Percentiles rank a stretch among this genome's conserved stretches.
These are phyloP conservation scores for Nasonia oneida DNA, from an alignment of 2,888 invertebrate genomes.

Conservation along the genomic window DNA sequence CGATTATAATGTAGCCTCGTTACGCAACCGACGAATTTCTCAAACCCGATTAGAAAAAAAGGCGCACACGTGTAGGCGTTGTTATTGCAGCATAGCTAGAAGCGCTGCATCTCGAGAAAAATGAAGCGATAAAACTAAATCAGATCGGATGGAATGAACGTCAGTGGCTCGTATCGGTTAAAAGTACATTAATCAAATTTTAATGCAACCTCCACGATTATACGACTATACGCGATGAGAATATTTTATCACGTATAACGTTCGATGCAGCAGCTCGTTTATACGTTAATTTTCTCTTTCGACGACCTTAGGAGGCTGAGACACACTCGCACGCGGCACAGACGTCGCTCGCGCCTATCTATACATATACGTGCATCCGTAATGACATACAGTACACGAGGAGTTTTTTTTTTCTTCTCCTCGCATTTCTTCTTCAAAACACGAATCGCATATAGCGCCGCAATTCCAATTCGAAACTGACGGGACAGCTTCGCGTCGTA, in stretches of 20 bases:
- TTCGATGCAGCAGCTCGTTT: neutral
- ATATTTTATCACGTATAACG: neutral
- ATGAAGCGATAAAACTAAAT: conserved; percentile 1
- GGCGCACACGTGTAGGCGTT: neutral
- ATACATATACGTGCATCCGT: neutral
- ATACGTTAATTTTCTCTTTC: neutral
- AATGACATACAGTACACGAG: neutral
- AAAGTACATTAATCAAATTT: neutral
- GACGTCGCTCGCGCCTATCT: neutral
- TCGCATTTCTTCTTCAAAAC: neutral
- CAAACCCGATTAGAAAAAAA: neutral
- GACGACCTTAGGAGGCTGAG: neutral
- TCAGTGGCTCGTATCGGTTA: neutral
- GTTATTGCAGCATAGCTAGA: neutral
- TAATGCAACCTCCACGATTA: neutral
- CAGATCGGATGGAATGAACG: neutral
- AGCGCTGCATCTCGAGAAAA: neutral
- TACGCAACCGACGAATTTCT: too few species aligned
- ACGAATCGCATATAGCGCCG: neutral
- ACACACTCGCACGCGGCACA: neutral
- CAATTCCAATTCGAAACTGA: conserved; percentile 13
- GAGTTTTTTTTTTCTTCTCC: neutral
- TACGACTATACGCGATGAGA: neutral
- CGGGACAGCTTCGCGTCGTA: neutral
- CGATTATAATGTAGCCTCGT: too few species aligned